These are phyloP conservation scores for Catharus minimus DNA, from an alignment of 2,113 vertebrate genomes.

Conservation along the genomic window DNA sequence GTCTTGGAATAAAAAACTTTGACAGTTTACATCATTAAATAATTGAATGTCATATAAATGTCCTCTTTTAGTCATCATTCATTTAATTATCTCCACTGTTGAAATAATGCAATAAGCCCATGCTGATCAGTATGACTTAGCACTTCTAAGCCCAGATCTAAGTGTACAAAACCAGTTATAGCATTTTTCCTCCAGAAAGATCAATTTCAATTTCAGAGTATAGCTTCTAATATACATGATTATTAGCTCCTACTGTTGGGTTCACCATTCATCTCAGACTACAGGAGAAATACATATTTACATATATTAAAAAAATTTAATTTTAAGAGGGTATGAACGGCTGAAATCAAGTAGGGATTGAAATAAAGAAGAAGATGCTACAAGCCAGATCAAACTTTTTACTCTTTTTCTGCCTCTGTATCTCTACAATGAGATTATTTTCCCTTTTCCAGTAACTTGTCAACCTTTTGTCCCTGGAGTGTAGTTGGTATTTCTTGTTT, in stretches of 20 bases:
- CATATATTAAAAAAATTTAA: not conserved
- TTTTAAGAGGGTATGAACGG: not conserved
- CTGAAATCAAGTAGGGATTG: not conserved
- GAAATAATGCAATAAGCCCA: slow-evolving; percentile 37
- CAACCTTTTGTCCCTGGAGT: not conserved
- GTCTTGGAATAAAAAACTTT: slow-evolving; percentile 24
- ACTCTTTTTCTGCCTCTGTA: not conserved
- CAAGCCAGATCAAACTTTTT: not conserved
- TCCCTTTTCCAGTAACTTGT: not conserved
- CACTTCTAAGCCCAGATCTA: not conserved
- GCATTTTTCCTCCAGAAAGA: not conserved
- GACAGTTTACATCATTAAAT: slow-evolving; percentile 40
- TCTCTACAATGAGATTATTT: not conserved
- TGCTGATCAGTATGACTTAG: slow-evolving; percentile 29
- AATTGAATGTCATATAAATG: slow-evolving; percentile 42
- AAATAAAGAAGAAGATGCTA: not conserved
- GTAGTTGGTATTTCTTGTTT: slow-evolving; percentile 1
- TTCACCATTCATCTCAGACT: not conserved
- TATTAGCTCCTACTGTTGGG: not conserved
- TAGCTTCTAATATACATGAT: not conserved
- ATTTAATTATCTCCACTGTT: slow-evolving; percentile 29
- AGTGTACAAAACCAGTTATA: not conserved
- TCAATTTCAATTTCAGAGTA: not conserved
- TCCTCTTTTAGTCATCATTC: slow-evolving; percentile 38
- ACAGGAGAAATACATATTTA: not conserved